These are phyloP conservation scores for Odontamblyopus lacepedii DNA, from an alignment of 2,797 vertebrate species.

Conservation along the genomic window DNA sequence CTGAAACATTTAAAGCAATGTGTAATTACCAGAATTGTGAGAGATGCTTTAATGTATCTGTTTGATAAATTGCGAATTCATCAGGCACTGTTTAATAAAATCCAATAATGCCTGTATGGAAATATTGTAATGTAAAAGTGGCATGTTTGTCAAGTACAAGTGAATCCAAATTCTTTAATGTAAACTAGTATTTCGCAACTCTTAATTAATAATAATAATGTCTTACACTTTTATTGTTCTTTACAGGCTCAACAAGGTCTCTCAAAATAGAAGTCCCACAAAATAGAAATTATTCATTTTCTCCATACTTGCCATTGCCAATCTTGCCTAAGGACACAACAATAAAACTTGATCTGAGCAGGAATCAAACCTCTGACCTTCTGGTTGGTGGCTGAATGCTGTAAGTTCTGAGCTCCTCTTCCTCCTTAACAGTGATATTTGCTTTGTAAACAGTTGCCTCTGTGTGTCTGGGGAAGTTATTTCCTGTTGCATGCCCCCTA, in stretches of 20 bases:
- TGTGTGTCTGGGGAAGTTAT: conserved; percentile 26
- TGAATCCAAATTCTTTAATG: neutral
- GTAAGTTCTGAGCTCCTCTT: too few species aligned
- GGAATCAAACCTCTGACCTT: too few species aligned
- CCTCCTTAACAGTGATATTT: conserved; percentile 2
- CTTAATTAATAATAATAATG: too few species aligned
- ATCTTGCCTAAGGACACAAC: too few species aligned
- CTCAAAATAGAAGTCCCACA: too few species aligned
- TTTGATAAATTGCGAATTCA: neutral
- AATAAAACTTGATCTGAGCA: too few species aligned
- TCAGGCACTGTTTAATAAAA: neutral
- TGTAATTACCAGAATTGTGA: neutral
- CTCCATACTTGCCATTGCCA: too few species aligned
- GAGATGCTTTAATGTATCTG: neutral
- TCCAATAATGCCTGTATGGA: neutral
- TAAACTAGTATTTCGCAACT: neutral
- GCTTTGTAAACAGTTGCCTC: conserved; percentile 20
- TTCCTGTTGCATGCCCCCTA: conserved; percentile 36
- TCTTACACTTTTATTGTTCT: too few species aligned
- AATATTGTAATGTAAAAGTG: neutral
- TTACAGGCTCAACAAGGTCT: too few species aligned
- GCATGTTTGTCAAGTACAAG: neutral
- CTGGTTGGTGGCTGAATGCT: too few species aligned
- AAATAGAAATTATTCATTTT: too few species aligned
- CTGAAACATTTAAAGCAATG: neutral